phyloP scores from a whole-genome alignment of 1,140 invertebrate species.

The Drosophila leontia region DNA sequence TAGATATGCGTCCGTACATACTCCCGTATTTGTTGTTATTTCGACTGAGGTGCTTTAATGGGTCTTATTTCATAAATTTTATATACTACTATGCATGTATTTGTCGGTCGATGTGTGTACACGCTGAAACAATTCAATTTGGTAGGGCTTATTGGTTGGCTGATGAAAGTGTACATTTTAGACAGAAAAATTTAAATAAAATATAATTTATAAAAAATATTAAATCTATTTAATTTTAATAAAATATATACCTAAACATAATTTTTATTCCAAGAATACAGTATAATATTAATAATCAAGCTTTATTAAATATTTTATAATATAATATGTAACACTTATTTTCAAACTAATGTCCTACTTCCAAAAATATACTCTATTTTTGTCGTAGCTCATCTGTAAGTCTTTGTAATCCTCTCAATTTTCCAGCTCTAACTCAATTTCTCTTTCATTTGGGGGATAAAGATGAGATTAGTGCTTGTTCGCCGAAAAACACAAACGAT shows the following conservation, averaged over 20 bases:
- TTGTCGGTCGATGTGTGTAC: slow-evolving; percentile 11
- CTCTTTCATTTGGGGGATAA: slow-evolving; percentile 51
- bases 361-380: background rate
- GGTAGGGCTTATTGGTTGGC: slow-evolving; percentile 25
- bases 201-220: background rate
- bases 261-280: too few species aligned
- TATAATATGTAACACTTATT: too few species aligned
- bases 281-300: too few species aligned
- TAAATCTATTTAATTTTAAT: too few species aligned
- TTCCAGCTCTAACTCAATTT: slow-evolving; percentile 31
- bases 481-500: slow-evolving; percentile 8
- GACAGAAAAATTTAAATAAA: too few species aligned
- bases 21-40: slow-evolving; percentile 48
- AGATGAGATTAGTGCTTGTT: slow-evolving; percentile 58
- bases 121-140: slow-evolving; percentile 17
- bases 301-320: too few species aligned
- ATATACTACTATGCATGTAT: slow-evolving; percentile 19
- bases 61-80: slow-evolving; percentile 63
- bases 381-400: slow-evolving; percentile 15
- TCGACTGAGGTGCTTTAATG: slow-evolving; percentile 65
- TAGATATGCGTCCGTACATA: slow-evolving; percentile 20
- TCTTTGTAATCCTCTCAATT: background rate
- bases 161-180: too few species aligned
- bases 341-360: too few species aligned
- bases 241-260: too few species aligned